Percentiles rank a stretch among this genome's conserved stretches.
These are phyloP conservation scores for Cherax quadricarinatus DNA, from an alignment of 1,140 invertebrate species.

Conservation along the genomic window DNA sequence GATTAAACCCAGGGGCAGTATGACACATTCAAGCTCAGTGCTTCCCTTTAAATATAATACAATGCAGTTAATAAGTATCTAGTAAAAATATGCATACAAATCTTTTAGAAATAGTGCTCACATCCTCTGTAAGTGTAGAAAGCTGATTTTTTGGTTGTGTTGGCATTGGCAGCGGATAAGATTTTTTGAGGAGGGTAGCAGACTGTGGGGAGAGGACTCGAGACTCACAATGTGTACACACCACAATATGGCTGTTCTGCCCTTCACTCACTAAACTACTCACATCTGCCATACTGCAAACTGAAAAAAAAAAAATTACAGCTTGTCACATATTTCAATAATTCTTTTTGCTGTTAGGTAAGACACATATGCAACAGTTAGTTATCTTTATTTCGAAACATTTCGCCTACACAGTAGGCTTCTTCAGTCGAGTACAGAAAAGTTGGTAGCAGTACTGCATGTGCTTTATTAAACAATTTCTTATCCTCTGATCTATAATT, in stretches of 20 bases:
- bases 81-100: background rate
- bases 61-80: too few species aligned
- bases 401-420: too few species aligned
- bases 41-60: too few species aligned
- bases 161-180: slow-evolving; percentile 55
- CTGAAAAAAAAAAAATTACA: background rate
- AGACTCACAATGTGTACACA: slow-evolving; percentile 64
- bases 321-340: background rate
- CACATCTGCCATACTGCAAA: slow-evolving; percentile 40
- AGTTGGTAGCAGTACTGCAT: too few species aligned
- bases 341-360: too few species aligned
- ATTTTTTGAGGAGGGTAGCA: slow-evolving; percentile 31
- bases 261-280: slow-evolving; percentile 49
- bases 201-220: slow-evolving; percentile 52
- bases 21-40: too few species aligned
- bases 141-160: slow-evolving; percentile 65
- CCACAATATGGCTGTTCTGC: slow-evolving; percentile 50
- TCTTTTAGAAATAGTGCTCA: slow-evolving; percentile 31
- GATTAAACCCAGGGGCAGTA: too few species aligned
- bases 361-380: too few species aligned
- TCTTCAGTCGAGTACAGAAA: too few species aligned
- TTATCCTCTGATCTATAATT: too few species aligned
- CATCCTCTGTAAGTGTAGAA: slow-evolving; percentile 62
- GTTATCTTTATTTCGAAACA: too few species aligned
- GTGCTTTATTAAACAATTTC: too few species aligned